Conservation (phyloP, 2,113 vertebrate species). For the Isurus oxyrinchus region DNA sequence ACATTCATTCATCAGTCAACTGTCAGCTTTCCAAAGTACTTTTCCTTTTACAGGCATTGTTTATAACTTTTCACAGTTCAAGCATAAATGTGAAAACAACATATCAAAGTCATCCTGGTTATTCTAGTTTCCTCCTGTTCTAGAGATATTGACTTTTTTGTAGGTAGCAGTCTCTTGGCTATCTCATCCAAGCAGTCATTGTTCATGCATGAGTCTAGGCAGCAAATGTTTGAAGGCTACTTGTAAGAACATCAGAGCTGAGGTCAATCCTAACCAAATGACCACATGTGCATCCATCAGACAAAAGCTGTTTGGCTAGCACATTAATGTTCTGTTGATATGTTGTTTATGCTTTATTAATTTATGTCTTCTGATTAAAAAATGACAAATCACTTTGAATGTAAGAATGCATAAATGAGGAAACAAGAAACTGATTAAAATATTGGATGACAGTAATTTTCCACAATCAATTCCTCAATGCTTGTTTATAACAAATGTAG, state of each 20-base stretch:
- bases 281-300: neutral
- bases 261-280: too few species aligned
- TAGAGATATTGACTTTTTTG: neutral
- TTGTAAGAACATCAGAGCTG: neutral
- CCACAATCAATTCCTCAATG: neutral
- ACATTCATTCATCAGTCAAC: conserved; percentile 17
- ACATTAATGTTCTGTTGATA: neutral
- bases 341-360: neutral
- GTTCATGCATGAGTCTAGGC: neutral
- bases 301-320: neutral
- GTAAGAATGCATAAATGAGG: neutral
- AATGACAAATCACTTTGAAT: neutral
- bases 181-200: neutral
- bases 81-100: neutral
- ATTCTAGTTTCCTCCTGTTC: neutral
- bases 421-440: neutral
- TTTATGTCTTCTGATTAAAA: neutral
- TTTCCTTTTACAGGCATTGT: neutral
- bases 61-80: neutral
- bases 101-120: neutral
- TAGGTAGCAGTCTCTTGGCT: neutral
- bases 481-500: neutral
- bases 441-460: neutral
- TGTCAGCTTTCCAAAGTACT: neutral
- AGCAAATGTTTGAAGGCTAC: neutral